Base-by-base conservation (phyloP, 2,888 invertebrate genomes). In the Phyto melanocephala region DNA sequence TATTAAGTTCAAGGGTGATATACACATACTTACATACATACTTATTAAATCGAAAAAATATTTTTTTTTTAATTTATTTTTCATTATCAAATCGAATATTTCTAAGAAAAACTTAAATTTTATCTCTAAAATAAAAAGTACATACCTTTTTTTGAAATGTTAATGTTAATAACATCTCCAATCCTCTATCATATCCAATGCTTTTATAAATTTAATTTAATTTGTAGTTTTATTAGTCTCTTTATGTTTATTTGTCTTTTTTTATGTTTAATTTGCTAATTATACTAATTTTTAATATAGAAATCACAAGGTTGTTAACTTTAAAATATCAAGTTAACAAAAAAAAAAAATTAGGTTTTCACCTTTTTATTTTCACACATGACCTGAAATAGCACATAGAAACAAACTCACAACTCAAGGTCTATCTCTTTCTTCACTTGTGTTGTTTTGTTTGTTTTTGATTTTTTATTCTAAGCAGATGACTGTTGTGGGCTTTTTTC, bases 321-420 rank as follows among this genome's bases (percentile, higher is more conserved):
- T 81, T 76, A 62, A 71, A 82, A 75, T 79, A 75, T 45, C 28
- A 71, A 75, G 78, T 71, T 60, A 33, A 62, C 60, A 68, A 60
- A 75, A 20, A 15, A 42, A 54, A 70, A 17, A 17, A 50, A 65
- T 71, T n/a, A 22, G 20, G 13, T 77, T 72, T 81, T 68, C 47
- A 72, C 62, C 63, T 70, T 80, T 75, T 60, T 20, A 20, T 42
- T 54, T 72, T 71, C 33, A 35, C 60, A 58, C 40, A 13, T 77
- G 76, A 81, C 65, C 75, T 72, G 42, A 35, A 60, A 67, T 40
- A 67, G 58, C 50, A 81, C 37, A 47, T 54, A 54, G 33, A 67
- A 58, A 22, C 20, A 24, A 67, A 50, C 22, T 8, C 52, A 52
- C 17, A 56, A 17, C 60, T 54, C 72, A 75, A 63, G 63, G 56